Evolutionary conservation across 2,797 vertebrate species (phyloP), one percentile per base, ranked within the genome.

Genomic region (Etheostoma perlongum): DNA sequence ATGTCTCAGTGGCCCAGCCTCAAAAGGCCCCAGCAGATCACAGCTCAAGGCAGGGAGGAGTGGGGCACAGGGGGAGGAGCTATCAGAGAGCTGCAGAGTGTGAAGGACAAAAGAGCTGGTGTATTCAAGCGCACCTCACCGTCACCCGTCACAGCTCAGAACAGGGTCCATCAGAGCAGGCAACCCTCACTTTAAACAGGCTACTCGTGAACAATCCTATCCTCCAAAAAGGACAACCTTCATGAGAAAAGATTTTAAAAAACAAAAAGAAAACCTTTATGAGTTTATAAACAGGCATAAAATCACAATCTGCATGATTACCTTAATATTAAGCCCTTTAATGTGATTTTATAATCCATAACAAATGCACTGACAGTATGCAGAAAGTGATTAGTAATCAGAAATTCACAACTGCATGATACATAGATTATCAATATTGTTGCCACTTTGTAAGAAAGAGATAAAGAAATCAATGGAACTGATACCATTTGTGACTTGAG

Each of bases 71-170:
- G 93, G 92, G 94, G 93, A 93, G 94, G 94, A 95, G 95, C 95
- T 94, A 94, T 95, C 94, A 94, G 93, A 72, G 93, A 88, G 93
- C 94, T 92, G 93, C 94, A 94, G 93, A 95, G 95, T 95, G 95
- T 96, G 95, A 96, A 96, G 95, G 95, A 95, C 95, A 95, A 95
- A 95, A 93, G 94, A 95, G 94, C 93, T 86, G 93, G 92, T 91
- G 93, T 93, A 94, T 92, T 95, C 84, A 95, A 94, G 94, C 93
- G 92, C 91, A 91, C 89, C 91, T 53, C 89, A 90, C 90, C 92
- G 91, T 93, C 93, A 94, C 93, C 94, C 94, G 94, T 95, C 95
- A 94, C 92, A 94, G 95, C 92, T 90, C 93, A 92, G 93, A 89
- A 92, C 91, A 92, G 93, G 94, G 90, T 91, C 93, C 93, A 93